These are phyloP conservation scores for Poeciliopsis gracilis DNA, from an alignment of 2,797 vertebrate species.

Conservation along the genomic window DNA sequence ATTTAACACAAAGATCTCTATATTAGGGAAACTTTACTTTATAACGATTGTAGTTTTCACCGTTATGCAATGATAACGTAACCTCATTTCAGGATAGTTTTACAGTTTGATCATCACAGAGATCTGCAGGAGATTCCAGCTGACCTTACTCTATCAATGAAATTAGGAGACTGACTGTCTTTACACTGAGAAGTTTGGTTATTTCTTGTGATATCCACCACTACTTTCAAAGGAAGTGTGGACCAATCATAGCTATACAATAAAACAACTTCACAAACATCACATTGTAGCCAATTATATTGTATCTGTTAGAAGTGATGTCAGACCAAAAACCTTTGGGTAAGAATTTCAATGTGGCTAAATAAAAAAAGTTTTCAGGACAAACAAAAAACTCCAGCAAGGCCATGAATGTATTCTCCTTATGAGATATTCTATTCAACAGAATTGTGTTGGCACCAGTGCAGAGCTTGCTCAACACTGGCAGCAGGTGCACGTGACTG, in stretches of 20 bases:
- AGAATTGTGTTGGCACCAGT: neutral
- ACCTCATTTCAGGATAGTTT: neutral
- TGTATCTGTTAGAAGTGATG: neutral
- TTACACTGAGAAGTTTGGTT: neutral
- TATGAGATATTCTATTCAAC: neutral
- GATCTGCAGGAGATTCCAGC: neutral
- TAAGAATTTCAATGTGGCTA: neutral
- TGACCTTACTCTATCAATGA: neutral
- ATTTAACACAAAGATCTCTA: neutral
- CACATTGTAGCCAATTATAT: neutral
- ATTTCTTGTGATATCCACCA: neutral
- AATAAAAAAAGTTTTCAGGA: neutral
- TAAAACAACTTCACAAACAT: neutral
- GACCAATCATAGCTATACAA: neutral
- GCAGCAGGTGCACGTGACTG: neutral
- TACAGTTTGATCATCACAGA: neutral
- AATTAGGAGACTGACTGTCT: neutral
- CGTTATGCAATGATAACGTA: neutral
- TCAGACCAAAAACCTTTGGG: neutral
- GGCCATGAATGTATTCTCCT: neutral
- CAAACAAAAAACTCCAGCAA: neutral
- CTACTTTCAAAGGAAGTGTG: neutral
- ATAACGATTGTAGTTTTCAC: neutral
- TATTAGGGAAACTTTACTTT: neutral
- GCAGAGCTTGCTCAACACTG: neutral